Percentiles rank a stretch among this genome's conserved stretches.
These are phyloP conservation scores for Mylabris sibirica DNA, from an alignment of 2,888 invertebrate genomes.

Conservation along the genomic window DNA sequence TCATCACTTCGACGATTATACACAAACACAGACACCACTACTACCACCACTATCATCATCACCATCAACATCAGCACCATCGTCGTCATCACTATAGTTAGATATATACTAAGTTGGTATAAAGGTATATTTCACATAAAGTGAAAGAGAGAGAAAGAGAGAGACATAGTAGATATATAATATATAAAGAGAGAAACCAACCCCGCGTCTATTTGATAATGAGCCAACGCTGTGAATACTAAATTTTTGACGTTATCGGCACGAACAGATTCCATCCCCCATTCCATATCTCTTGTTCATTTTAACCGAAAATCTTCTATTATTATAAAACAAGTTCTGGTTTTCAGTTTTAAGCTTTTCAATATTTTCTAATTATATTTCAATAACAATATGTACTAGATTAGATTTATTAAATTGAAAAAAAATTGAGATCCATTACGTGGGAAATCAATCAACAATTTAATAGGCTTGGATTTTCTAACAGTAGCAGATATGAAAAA, in stretches of 20 bases:
- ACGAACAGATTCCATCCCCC: constrained; percentile 14
- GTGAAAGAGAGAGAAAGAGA: background rate
- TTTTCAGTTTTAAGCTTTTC: background rate
- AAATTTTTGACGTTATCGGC: constrained; percentile 40
- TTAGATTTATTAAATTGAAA: background rate
- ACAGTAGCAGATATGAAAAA: too few species aligned
- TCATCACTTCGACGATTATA: constrained; percentile 40
- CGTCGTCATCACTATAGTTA: background rate
- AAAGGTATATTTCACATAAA: constrained; percentile 3
- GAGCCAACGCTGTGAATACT: constrained; percentile 41
- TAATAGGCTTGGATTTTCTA: too few species aligned
- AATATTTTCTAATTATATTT: constrained; percentile 2
- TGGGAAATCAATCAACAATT: background rate
- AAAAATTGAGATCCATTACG: background rate
- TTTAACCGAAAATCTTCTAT: constrained; percentile 17
- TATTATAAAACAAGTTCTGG: constrained; percentile 12
- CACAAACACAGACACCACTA: background rate
- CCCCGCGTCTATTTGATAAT: constrained; percentile 36
- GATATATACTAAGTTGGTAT: background rate
- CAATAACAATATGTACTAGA: background rate
- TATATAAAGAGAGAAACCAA: background rate
- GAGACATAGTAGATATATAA: too few species aligned
- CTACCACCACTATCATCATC: background rate
- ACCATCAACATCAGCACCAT: background rate
- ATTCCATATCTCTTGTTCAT: constrained; percentile 3